Evolutionary conservation across 2,888 invertebrate genomes (phyloP), one percentile per base, ranked within the genome.

Genomic region (Fragum fragum): DNA sequence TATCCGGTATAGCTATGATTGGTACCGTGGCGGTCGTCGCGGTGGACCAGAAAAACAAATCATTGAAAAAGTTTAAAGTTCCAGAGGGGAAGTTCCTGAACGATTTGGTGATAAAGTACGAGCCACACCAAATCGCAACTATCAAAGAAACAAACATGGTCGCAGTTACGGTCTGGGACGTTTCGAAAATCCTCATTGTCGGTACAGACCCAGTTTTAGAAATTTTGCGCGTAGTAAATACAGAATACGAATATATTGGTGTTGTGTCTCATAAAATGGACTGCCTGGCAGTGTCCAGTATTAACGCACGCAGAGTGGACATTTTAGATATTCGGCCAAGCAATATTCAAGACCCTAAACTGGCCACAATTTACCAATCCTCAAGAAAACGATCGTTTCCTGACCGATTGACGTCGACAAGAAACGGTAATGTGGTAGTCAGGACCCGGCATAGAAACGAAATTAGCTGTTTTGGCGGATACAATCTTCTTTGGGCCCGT

Each of bases 1-100:
- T 86, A 21, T 86, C 86, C 1, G 77, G 86, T 1, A 73, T 80
- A n/a, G 83, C 86, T 0, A 29, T 86, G 1, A 61, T 81, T 3
- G 83, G 83, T 0, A 83, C 83, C 11, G 77, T 81, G 3, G 79
- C 83, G 1, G 69, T 76, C 5, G 76, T 86, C 6, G 69, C 81
- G 6, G 83, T 83, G 16, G 86, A 86, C 53, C 83, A 86, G 57
- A 47, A 57, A 52, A 86, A 86, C 55, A 79, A 53, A 55, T 80
- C 78, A 18, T 18, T 86, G 23, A 86, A 86, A 69, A 86, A 86
- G 63, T 86, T 83, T 29, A 86, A 86, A 73, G 61, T 86, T 21
- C 86, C 86, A 42, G 86, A 86, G 53, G 86, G 86, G 28, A 59
- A 47, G 2, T 81, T 83, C 23, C 63, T 86, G 36, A 69, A 72